Evolutionary conservation across 2,113 vertebrate genomes (phyloP).

Genomic region (Sisor rabdophorus): DNA sequence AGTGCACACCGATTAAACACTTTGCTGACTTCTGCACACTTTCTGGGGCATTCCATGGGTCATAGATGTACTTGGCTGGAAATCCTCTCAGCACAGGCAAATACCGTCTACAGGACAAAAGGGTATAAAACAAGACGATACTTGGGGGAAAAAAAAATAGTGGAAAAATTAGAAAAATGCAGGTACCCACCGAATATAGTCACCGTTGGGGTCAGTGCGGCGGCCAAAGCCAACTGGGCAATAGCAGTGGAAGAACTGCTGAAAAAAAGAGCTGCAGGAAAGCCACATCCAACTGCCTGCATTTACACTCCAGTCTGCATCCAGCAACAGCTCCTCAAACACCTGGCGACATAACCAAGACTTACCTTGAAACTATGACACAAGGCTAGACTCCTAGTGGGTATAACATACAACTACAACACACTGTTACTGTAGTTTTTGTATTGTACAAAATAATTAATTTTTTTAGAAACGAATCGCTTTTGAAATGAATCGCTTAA

Average conservation of each 20-base stretch:
- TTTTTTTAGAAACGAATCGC: too few relatives aligned
- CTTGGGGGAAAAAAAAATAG: not conserved
- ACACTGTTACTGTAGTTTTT: not conserved
- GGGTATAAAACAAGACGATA: not conserved
- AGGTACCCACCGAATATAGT: conserved; percentile 91
- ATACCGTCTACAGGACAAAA: conserved; percentile 75
- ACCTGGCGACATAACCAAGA: conserved; percentile 66
- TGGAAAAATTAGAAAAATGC: not conserved
- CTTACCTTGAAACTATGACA: too few relatives aligned
- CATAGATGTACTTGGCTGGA: conserved; percentile 96
- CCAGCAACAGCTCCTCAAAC: conserved; percentile 93
- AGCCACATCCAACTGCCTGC: conserved; percentile 99
- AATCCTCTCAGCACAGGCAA: conserved; percentile 91
- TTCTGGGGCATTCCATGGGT: conserved; percentile 96
- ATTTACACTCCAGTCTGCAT: conserved; percentile 97
- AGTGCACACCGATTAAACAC: conserved; percentile 89
- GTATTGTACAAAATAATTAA: too few relatives aligned
- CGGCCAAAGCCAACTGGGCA: conserved; percentile 95
- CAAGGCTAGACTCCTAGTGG: conserved; percentile 19
- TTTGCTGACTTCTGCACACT: conserved; percentile 89
- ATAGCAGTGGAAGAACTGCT: conserved; percentile 99
- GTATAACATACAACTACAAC: not conserved
- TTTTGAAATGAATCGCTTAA: too few relatives aligned
- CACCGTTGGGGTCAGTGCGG: conserved; percentile 95
- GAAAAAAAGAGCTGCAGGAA: conserved; percentile 96